Conservation (phyloP, 2,888 invertebrate species). For the Heliconius charithonia region DNA sequence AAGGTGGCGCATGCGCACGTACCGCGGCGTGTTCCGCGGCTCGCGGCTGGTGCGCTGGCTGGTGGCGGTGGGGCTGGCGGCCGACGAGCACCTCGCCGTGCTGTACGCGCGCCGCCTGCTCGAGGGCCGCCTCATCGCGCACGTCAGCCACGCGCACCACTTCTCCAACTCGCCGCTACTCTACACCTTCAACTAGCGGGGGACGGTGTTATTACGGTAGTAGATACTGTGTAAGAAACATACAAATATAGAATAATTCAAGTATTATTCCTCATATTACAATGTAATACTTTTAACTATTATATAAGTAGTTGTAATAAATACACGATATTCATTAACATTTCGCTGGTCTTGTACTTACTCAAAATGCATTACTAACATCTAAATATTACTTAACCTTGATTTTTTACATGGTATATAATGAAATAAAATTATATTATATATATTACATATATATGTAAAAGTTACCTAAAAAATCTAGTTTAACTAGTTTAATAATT, state of each 20-base stretch:
- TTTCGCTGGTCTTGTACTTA: background rate
- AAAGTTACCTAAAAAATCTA: background rate
- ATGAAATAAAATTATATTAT: no score
- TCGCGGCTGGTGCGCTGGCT: slow-evolving; percentile 94
- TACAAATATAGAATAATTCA: no score
- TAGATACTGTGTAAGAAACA: no score
- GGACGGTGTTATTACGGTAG: no score
- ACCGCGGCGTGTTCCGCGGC: slow-evolving; percentile 92
- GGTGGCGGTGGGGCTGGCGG: slow-evolving; percentile 90
- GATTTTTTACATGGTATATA: background rate
- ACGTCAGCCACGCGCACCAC: slow-evolving; percentile 92
- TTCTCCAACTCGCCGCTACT: slow-evolving; percentile 92
- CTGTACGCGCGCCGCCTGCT: slow-evolving; percentile 92
- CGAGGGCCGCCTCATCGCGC: slow-evolving; percentile 92
- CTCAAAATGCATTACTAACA: background rate
- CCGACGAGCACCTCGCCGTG: slow-evolving; percentile 90
- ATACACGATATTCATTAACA: background rate
- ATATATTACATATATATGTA: background rate
- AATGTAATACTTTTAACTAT: background rate
- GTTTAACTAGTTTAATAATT: background rate
- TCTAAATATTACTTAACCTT: background rate
- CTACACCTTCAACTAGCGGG: no score
- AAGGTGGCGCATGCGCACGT: slow-evolving; percentile 91
- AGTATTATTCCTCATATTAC: background rate
- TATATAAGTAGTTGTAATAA: background rate